Base-by-base conservation (phyloP, 2,888 invertebrate species). In the Blastobasis adustella region DNA sequence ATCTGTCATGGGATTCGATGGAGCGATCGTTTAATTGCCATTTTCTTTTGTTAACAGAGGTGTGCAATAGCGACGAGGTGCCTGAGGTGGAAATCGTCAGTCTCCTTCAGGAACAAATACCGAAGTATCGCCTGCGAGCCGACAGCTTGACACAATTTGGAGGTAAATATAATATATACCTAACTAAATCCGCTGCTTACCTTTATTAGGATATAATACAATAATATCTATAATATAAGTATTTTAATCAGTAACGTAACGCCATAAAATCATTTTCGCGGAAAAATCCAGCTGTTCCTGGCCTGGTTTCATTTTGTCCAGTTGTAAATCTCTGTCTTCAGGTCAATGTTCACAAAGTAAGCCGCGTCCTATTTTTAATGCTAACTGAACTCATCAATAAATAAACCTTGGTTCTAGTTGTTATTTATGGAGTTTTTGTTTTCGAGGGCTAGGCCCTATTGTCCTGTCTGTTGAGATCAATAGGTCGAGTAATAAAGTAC, bases 41-140 rank as follows among this genome's bases (percentile, higher is more conserved):
- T 58, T 62, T 69, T 69, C 55, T 70, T 74, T 83, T 82, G 80
- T 78, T 66, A 60, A 57, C 92, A 97, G 97, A 97, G 90, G 91
- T 98, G 90, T 97, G 96, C 92, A 96, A 95, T 90, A 94, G 93
- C 84, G 96, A 94, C 81, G 94, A 96, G 85, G 91, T 97, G 84
- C 96, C 97, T 59, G 98, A 98, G 91, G 97, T 98, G 73, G 98
- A 98, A 90, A 96, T 98, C 73, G 94, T 98, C 84, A 97, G 97
- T 82, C 91, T 98, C 65, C 90, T 98, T 65, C 96, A 97, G 89
- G 98, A 98, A 83, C 95, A 96, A 85, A 96, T 98, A 80, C 98
- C 98, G 50, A 93, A 94, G 76, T 98, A 98, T 87, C 95, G 94
- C 75, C 91, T 98, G 58, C 92, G 98, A 78, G 97, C 97, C 53